Evolutionary conservation across 2,888 invertebrate species (phyloP).

Genomic region (Melanostoma scalare): DNA sequence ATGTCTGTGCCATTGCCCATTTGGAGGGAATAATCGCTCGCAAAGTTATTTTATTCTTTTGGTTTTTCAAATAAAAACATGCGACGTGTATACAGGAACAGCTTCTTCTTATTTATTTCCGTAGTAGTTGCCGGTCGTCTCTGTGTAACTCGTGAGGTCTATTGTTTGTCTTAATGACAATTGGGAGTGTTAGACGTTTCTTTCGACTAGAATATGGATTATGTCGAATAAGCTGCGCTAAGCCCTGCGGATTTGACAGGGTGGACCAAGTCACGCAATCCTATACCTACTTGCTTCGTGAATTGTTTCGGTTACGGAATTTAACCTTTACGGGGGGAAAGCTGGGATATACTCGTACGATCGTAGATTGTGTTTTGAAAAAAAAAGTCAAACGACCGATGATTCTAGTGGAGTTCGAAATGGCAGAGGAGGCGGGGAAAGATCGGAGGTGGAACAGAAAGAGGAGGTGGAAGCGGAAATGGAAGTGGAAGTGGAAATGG

Average conservation of each 20-base stretch:
- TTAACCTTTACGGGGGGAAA: constrained; percentile 50
- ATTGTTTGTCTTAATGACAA: constrained; percentile 71
- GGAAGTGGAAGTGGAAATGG: too few species aligned
- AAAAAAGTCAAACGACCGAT: too few species aligned
- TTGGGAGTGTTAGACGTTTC: constrained; percentile 68
- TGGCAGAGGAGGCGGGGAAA: too few species aligned
- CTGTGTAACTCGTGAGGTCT: constrained; percentile 64
- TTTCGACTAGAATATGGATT: constrained; percentile 56
- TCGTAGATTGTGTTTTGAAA: too few species aligned
- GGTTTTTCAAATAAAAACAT: constrained; percentile 22
- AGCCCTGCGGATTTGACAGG: constrained; percentile 47
- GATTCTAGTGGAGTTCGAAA: too few species aligned
- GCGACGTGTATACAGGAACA: constrained; percentile 43
- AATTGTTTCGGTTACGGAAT: constrained; percentile 30
- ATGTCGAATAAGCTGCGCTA: constrained; percentile 40
- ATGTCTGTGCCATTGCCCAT: constrained; percentile 7
- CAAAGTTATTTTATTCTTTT: background rate
- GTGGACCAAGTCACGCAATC: constrained; percentile 68
- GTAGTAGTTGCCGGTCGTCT: background rate
- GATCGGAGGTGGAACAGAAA: too few species aligned
- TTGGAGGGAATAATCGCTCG: constrained; percentile 36
- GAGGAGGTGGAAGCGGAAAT: too few species aligned
- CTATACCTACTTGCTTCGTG: constrained; percentile 23
- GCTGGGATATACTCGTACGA: constrained; percentile 7
- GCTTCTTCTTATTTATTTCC: constrained; percentile 13